Evolutionary conservation across 2,113 vertebrate genomes (phyloP).

Genomic region (Neoarius graeffei): DNA sequence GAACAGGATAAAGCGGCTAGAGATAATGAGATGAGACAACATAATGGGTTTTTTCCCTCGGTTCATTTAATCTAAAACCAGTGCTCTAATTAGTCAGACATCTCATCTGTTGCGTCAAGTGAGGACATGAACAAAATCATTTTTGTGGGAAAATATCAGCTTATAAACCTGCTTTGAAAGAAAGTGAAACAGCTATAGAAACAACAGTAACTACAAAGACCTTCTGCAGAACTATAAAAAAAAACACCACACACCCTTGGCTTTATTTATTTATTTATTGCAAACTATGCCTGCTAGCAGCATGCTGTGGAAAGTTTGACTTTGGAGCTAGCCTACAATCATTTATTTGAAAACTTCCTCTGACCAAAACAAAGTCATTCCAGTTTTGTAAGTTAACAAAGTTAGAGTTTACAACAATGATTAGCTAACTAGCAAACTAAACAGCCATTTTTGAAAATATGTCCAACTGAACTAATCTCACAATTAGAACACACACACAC

Average conservation of each 20-base stretch:
- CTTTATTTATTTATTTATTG: neutral
- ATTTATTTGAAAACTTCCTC: neutral
- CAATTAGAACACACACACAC: neutral
- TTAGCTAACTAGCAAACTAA: neutral
- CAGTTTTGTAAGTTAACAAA: neutral
- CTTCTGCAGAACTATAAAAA: neutral
- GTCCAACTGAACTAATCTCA: neutral
- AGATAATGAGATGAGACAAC: too few species aligned
- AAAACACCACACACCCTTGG: neutral
- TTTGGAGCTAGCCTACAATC: neutral
- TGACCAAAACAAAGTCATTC: neutral
- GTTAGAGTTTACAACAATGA: neutral
- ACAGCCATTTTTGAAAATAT: neutral
- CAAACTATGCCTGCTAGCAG: neutral
- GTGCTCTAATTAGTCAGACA: neutral
- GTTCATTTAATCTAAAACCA: neutral
- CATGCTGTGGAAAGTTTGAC: neutral
- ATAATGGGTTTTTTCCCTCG: neutral
- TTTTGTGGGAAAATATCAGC: neutral
- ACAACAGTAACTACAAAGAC: neutral
- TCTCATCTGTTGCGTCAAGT: neutral
- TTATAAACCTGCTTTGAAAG: neutral
- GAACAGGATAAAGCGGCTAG: too few species aligned
- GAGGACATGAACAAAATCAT: neutral
- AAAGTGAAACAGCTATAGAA: neutral